Evolutionary conservation across 2,797 vertebrate species (phyloP), one percentile per base, ranked within the genome.

Genomic region (Spinus olivaceus): DNA sequence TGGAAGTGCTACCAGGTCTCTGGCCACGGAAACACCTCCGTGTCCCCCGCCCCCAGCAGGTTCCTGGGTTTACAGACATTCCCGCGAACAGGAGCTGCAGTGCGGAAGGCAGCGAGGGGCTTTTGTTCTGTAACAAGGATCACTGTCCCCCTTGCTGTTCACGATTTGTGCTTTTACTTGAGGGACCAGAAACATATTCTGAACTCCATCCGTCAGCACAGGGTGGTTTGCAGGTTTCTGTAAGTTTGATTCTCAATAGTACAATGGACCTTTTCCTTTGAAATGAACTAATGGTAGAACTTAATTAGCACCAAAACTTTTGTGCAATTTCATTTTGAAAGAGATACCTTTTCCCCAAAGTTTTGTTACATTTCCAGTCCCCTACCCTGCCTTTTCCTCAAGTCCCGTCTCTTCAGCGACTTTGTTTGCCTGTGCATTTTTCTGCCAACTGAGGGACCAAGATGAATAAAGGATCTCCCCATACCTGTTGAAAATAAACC

Each of bases 101-200:
- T 0, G 5, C 33, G 15, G 35, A 66, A 56, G 42, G 47, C 69
- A 72, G 15, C 16, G n/a, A 78, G 24, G 30, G 7, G 30, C 6
- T 4, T 44, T 42, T 63, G 32, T 60, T 76, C 46, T 4, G 0
- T 2, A 41, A n/a, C 9, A 33, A 23, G 12, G 11, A 37, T 16
- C 8, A 18, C 5, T 0, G 14, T 4, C 6, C 25, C 39, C 47
- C 60, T 39, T 6, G 3, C 25, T 51, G 25, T 2, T 59, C 50
- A 30, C 3, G 12, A 61, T 5, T 24, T 32, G 9, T 28, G 22
- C 28, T 83, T 37, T 32, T 53, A 27, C 44, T 56, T 35, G 8
- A 49, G 6, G 10, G 42, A 79, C n/a, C 35, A 66, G 37, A 82
- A 80, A 28, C 14, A 7, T 8, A 13, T 32, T 47, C n/a, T 59